Percentiles rank a stretch among this genome's conserved stretches.
These are phyloP conservation scores for Mobula birostris DNA, from an alignment of 2,113 vertebrate genomes.

Conservation along the genomic window DNA sequence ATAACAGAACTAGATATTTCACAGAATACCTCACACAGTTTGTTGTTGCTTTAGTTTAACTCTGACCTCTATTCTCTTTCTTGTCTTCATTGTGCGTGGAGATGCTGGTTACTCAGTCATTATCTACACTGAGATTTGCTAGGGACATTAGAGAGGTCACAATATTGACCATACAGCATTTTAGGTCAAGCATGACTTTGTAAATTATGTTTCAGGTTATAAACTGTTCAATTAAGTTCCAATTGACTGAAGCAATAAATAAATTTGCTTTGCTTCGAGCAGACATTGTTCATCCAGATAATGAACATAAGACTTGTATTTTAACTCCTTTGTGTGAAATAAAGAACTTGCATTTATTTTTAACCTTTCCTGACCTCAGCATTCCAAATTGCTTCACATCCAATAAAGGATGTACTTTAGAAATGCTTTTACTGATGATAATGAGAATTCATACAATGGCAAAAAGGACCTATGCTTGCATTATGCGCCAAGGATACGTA, in stretches of 20 bases:
- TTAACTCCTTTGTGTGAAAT: neutral
- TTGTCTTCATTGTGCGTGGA: no score
- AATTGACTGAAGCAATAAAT: slow-evolving; percentile 16
- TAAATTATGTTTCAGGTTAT: neutral
- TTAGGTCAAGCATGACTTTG: neutral
- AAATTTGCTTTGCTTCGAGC: neutral
- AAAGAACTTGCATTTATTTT: no score
- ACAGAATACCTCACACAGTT: no score
- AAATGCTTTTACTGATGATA: no score
- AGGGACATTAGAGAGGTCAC: neutral
- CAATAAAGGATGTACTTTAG: no score
- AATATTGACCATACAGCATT: neutral
- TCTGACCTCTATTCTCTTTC: neutral
- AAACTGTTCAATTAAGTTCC: neutral
- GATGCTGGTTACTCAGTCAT: no score
- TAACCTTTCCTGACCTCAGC: no score
- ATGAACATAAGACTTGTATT: neutral
- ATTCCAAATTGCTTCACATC: no score
- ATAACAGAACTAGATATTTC: no score
- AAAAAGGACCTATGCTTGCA: no score
- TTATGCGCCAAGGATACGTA: no score
- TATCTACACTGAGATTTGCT: neutral
- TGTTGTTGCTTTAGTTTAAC: neutral
- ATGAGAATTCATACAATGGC: no score
- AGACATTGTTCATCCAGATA: neutral